A percentile compares a stretch with the other conserved stretches of the same genome.
Evolutionary conservation across 2,888 invertebrate genomes (phyloP).

Genomic region (Leptopilina drosophilae): DNA sequence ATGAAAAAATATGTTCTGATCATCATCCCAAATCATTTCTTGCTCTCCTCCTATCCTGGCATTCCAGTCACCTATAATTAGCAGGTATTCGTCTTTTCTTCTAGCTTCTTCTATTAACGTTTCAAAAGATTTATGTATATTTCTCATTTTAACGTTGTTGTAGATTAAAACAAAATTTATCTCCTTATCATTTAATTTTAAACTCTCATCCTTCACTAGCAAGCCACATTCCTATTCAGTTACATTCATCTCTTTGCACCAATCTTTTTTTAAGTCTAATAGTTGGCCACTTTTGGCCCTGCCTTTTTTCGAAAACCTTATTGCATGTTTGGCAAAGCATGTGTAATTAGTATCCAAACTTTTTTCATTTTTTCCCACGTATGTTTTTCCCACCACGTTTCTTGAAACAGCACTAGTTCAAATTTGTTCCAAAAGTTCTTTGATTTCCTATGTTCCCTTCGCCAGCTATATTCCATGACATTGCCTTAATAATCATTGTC

Average conservation of each 20-base stretch:
- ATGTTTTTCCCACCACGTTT: no score
- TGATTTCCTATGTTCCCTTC: background rate
- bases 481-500: background rate
- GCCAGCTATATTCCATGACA: background rate
- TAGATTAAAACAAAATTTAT: no score
- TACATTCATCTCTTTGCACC: background rate
- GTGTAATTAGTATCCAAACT: no score
- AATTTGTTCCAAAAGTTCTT: no score
- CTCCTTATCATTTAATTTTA: no score
- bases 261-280: background rate
- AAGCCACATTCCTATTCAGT: background rate
- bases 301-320: background rate
- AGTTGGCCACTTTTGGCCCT: background rate
- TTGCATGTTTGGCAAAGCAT: no score
- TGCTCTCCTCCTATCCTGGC: no score
- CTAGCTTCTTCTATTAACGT: background rate
- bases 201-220: background rate
- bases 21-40: background rate
- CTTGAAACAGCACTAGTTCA: no score
- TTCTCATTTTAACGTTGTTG: background rate
- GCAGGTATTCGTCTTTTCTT: background rate
- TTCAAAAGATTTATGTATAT: background rate
- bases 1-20: background rate
- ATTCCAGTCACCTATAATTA: background rate
- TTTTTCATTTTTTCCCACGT: no score